Conservation (phyloP, 2,797 vertebrate genomes). For the Sebastes umbrosus region DNA sequence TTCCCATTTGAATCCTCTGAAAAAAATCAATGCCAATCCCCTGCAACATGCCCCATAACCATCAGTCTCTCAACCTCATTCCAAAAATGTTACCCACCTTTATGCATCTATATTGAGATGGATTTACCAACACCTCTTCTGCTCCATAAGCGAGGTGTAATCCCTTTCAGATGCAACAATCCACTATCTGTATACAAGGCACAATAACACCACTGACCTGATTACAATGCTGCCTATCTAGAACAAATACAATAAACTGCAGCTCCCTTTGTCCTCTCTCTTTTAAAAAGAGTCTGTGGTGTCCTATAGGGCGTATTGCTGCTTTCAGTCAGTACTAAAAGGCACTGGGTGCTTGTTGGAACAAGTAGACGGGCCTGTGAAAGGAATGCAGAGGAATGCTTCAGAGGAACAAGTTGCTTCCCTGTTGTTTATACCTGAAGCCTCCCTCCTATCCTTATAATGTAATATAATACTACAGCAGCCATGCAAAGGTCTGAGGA, state of each 20-base stretch:
- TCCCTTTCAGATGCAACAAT: neutral
- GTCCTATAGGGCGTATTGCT: constrained; percentile 33
- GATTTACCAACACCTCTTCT: neutral
- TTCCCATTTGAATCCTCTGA: constrained; percentile 3
- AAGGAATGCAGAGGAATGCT: constrained; percentile 61
- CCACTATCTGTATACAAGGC: constrained; percentile 22
- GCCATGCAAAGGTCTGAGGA: neutral
- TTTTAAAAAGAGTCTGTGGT: neutral
- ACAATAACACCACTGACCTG: constrained; percentile 32
- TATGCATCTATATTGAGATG: neutral
- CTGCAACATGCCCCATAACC: neutral
- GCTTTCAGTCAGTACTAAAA: constrained; percentile 19
- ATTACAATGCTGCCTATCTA: constrained; percentile 25
- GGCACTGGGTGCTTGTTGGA: constrained; percentile 50
- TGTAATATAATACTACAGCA: neutral
- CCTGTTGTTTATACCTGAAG: neutral
- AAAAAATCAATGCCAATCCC: neutral
- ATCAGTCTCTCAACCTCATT: neutral
- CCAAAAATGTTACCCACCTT: neutral
- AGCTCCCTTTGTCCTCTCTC: constrained; percentile 43
- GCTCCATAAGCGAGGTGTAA: neutral
- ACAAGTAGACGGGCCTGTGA: constrained; percentile 60
- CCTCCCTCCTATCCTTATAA: neutral
- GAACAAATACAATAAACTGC: constrained; percentile 46
- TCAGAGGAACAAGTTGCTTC: neutral